Base-by-base conservation (phyloP, 1,140 invertebrate genomes). In the Streblospio benedicti region DNA sequence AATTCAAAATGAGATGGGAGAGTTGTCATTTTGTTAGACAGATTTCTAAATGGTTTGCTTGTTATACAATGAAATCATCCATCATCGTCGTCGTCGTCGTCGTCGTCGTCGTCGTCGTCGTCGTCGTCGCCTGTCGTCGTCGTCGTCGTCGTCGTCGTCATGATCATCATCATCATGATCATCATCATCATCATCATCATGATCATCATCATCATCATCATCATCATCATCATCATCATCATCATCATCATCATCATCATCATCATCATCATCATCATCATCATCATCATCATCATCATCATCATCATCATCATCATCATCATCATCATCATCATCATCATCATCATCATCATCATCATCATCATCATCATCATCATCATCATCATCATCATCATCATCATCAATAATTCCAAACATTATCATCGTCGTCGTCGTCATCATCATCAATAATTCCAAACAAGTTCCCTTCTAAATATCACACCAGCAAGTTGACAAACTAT, bases 141-240 rank as follows among this genome's bases (percentile, higher is more conserved):
- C 35, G n/a, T 41, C 35, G n/a, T 41, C 35, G n/a, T 41, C 32
- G 18, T 50, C 1, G 1, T 45, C 23, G 28, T 57, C 20, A 57
- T 20, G 9, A 49, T 57, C 35, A 57, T 57, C 54, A 49, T 57
- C 30, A 31, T 53, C 54, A 57, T 57, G 35, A 57, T 57, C 54
- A 57, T 57, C 54, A 49, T 57, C 54, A 57, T 57, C 54, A 57
- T 57, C 54, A 57, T 57, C 55, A 51, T 57, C 55, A 57, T 57
- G 35, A 57, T 57, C 55, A 57, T 57, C 55, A 57, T 51, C 55
- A 57, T 57, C 55, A 57, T 57, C 55, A 53, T 57, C 55, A 49
- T 57, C 55, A 41, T 57, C 41, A 52, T 57, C 41, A 57, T 57
- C 35, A 57, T 52, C 35, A 2, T 49, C 41, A 49, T 57, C 38